Evolutionary conservation across 1,140 invertebrate genomes (phyloP).

Genomic region (Zaprionus capensis): DNA sequence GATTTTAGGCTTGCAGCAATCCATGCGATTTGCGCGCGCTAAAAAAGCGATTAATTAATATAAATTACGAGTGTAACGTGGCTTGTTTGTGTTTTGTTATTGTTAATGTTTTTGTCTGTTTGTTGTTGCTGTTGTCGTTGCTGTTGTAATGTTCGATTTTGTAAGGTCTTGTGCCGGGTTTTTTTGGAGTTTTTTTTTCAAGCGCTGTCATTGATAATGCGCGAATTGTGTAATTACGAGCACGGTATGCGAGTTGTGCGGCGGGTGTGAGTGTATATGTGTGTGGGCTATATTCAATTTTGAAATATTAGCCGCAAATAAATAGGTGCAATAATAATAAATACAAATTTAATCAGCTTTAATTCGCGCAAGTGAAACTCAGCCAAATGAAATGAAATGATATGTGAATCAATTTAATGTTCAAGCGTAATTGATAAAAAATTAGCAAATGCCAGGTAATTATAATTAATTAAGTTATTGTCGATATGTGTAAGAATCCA

Average conservation of each 20-base stretch:
- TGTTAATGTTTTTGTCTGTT: conserved; percentile 41
- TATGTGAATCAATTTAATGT: conserved; percentile 36
- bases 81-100: conserved; percentile 45
- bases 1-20: conserved; percentile 33
- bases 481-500: neutral
- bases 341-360: conserved; percentile 48
- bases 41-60: conserved; percentile 77
- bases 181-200: conserved; percentile 8
- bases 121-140: conserved; percentile 31
- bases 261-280: neutral
- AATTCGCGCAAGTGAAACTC: neutral
- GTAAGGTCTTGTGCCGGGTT: conserved; percentile 18
- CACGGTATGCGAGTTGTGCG: conserved; percentile 31
- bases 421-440: conserved; percentile 16
- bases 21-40: conserved; percentile 17
- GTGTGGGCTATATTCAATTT: conserved; percentile 10
- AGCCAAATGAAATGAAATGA: conserved; percentile 6
- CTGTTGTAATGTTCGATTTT: conserved; percentile 34
- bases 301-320: conserved; percentile 64
- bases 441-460: conserved; percentile 6
- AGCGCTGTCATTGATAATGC: conserved; percentile 75
- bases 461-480: neutral
- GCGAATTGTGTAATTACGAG: conserved; percentile 79
- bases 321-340: conserved; percentile 66
- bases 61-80: conserved; percentile 66